Evolutionary conservation across 2,797 vertebrate genomes (phyloP).

Genomic region (Phalloptychus januarius): DNA sequence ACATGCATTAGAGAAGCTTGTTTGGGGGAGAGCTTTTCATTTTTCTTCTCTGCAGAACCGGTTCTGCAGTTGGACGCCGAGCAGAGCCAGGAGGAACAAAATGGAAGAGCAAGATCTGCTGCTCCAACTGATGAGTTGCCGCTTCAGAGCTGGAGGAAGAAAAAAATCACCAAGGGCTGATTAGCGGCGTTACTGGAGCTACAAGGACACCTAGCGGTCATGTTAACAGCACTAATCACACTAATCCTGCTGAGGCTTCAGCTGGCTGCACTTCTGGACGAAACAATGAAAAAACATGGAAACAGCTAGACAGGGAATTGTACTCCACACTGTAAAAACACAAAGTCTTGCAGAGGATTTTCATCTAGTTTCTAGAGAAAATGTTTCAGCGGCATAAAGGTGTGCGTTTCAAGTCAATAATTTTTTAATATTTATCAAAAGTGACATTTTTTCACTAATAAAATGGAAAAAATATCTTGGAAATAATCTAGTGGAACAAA

Average conservation of each 20-base stretch:
- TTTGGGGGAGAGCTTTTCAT: constrained; percentile 72
- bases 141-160: constrained; percentile 2
- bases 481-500: too few relatives aligned
- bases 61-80: constrained; percentile 36
- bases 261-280: background rate
- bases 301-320: background rate
- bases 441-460: too few relatives aligned
- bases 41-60: constrained; percentile 50
- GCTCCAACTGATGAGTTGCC: constrained; percentile 43
- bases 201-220: constrained; percentile 79
- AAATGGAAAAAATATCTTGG: too few relatives aligned
- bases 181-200: constrained; percentile 52
- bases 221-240: constrained; percentile 6
- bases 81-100: constrained; percentile 32
- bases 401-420: too few relatives aligned
- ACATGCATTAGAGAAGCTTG: constrained; percentile 81
- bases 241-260: background rate
- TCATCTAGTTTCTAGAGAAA: too few relatives aligned
- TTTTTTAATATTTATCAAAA: too few relatives aligned
- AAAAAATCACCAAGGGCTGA: constrained; percentile 18
- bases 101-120: constrained; percentile 27
- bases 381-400: too few relatives aligned
- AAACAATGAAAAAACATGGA: background rate
- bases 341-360: too few relatives aligned
- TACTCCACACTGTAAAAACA: background rate